These are phyloP conservation scores for Fregata magnificens DNA, from an alignment of 2,113 vertebrate species.

Conservation along the genomic window DNA sequence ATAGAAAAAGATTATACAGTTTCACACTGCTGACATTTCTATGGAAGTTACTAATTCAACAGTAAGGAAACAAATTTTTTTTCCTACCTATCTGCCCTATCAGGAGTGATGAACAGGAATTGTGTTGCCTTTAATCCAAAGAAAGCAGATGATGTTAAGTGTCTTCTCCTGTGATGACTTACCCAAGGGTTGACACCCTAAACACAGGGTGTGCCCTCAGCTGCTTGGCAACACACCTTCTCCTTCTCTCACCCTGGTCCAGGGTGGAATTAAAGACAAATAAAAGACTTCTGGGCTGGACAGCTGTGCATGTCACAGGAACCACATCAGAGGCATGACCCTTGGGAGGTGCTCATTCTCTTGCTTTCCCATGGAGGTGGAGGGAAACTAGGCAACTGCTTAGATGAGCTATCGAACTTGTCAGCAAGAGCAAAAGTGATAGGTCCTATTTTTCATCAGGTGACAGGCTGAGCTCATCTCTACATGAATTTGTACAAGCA, in stretches of 20 bases:
- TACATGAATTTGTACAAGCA: background rate
- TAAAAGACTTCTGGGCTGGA: background rate
- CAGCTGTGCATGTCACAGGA: background rate
- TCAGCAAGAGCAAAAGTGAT: background rate
- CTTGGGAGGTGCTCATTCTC: background rate
- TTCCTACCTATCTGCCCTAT: background rate
- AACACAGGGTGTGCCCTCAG: background rate
- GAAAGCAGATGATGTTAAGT: background rate
- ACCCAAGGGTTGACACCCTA: background rate
- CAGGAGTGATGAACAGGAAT: background rate
- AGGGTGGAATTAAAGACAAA: background rate
- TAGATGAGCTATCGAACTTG: background rate
- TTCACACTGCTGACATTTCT: background rate
- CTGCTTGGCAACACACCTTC: background rate
- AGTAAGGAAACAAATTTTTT: background rate
- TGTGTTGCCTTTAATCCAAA: background rate
- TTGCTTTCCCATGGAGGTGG: background rate
- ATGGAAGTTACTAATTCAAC: background rate
- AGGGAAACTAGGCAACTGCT: background rate
- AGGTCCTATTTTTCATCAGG: background rate
- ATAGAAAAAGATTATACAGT: background rate
- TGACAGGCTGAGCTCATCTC: background rate
- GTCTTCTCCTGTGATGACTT: background rate
- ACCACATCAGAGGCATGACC: accelerated
- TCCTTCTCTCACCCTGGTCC: background rate